Percentiles rank a stretch among this genome's conserved stretches.
Evolutionary conservation across 2,113 vertebrate genomes (phyloP).

Genomic region (Sinocyclocheilus maitianheensis): DNA sequence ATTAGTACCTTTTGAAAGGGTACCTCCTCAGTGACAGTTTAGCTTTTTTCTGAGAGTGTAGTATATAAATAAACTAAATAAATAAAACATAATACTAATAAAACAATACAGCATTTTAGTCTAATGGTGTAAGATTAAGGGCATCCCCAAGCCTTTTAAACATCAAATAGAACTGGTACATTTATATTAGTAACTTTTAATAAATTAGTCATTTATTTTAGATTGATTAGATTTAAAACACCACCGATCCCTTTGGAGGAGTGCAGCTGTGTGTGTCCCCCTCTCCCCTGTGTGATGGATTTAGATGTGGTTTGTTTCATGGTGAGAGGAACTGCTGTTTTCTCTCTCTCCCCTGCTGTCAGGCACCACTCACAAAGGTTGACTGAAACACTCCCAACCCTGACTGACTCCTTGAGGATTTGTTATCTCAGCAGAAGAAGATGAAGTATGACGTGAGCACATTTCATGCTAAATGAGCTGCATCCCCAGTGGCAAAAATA

Average conservation of each 20-base stretch:
- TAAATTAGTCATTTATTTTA: neutral
- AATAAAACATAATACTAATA: no score
- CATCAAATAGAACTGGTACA: neutral
- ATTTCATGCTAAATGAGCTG: constrained; percentile 40
- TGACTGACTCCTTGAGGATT: neutral
- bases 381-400: neutral
- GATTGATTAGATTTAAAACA: neutral
- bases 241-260: neutral
- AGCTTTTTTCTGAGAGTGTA: no score
- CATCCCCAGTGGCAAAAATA: neutral
- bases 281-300: neutral
- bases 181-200: no score
- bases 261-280: neutral
- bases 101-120: no score
- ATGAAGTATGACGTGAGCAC: neutral
- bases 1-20: no score
- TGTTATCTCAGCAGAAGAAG: neutral
- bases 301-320: neutral
- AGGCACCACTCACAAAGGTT: neutral
- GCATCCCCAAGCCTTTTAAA: neutral
- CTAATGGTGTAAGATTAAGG: neutral
- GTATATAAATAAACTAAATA: no score
- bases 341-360: neutral
- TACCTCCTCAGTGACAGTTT: no score
- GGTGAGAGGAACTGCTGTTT: neutral